Evolutionary conservation across 2,113 vertebrate species (phyloP).

Genomic region (Ailurus styani): DNA sequence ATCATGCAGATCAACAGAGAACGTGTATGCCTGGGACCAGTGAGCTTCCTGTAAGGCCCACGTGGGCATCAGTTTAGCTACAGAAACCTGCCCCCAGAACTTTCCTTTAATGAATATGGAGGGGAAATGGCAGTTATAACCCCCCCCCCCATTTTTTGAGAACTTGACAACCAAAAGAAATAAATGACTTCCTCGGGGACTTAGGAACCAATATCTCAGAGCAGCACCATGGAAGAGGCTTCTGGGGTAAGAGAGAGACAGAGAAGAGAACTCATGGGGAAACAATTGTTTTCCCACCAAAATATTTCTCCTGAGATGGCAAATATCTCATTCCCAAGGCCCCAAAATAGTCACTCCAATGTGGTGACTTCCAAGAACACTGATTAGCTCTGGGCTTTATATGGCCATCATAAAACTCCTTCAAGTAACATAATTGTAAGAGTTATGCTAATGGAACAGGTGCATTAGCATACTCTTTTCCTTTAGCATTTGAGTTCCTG

Average conservation of each 20-base stretch:
- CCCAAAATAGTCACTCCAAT: neutral
- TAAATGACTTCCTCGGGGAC: neutral
- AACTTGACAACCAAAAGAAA: neutral
- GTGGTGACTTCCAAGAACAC: neutral
- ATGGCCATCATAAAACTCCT: neutral
- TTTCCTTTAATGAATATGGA: neutral
- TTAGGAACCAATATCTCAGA: neutral
- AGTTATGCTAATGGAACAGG: neutral
- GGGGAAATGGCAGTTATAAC: neutral
- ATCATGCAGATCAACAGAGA: too few species aligned
- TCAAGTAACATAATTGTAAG: neutral
- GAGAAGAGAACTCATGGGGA: accelerated
- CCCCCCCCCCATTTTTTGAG: neutral
- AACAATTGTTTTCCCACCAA: neutral
- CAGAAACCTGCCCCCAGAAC: neutral
- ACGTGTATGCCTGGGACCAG: neutral
- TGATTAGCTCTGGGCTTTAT: neutral
- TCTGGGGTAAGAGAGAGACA: neutral
- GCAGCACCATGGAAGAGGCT: neutral
- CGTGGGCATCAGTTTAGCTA: neutral
- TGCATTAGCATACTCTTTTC: neutral
- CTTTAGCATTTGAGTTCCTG: neutral
- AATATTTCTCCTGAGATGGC: neutral
- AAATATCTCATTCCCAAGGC: neutral
- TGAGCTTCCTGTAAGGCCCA: neutral